These are phyloP conservation scores for Calvadosia cruxmelitensis DNA, from an alignment of 30 jellyfish, hydroid and myxozoan genomes.

Conservation along the genomic window DNA sequence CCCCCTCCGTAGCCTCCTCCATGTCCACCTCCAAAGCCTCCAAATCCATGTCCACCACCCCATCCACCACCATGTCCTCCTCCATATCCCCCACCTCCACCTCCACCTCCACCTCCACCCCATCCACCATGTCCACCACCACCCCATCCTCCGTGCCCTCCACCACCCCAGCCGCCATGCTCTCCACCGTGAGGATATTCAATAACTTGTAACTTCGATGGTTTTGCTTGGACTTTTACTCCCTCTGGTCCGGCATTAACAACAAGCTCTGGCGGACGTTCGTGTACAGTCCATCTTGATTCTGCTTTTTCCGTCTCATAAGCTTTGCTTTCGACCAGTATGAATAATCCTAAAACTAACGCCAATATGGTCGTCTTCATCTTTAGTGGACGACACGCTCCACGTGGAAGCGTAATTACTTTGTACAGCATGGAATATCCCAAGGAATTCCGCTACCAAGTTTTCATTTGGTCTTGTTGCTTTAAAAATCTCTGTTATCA, in stretches of 20 bases:
- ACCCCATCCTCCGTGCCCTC: constrained; percentile 45
- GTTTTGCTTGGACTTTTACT: constrained; percentile 87
- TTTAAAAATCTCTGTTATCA: no score
- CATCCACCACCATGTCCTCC: constrained; percentile 37
- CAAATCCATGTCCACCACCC: constrained; percentile 29
- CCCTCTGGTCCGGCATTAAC: constrained; percentile 96
- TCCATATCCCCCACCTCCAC: constrained; percentile 43
- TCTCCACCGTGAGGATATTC: constrained; percentile 67
- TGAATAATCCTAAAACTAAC: constrained; percentile 21
- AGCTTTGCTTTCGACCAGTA: constrained; percentile 50
- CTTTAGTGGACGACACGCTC: neutral
- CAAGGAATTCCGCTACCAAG: no score
- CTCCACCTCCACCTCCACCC: constrained; percentile 37
- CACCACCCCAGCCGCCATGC: constrained; percentile 20
- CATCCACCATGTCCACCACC: constrained; percentile 52
- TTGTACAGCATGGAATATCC: neutral
- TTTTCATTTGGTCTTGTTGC: no score
- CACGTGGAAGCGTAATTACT: neutral
- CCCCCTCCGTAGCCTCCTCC: constrained; percentile 43
- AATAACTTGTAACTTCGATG: constrained; percentile 77
- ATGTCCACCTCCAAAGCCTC: constrained; percentile 35
- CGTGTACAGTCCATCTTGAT: constrained; percentile 82
- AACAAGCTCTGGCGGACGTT: constrained; percentile 77
- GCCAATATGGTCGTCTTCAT: neutral
- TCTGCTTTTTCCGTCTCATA: constrained; percentile 63